phyloP scores from a whole-genome alignment of 2,888 invertebrate genomes.

The Aspidapion aeneum region DNA sequence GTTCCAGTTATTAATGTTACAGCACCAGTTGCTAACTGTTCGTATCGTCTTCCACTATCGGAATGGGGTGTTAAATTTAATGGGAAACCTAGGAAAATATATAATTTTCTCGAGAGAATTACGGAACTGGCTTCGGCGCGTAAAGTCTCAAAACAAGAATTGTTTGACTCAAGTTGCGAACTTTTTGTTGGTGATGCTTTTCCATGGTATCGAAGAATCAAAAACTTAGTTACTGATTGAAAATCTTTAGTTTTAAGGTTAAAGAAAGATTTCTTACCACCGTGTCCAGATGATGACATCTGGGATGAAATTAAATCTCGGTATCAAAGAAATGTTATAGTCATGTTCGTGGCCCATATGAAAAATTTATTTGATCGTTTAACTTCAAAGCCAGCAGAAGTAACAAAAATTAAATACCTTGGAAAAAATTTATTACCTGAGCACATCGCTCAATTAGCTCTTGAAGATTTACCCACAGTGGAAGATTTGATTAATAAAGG shows the following conservation, averaged over 20 bases:
- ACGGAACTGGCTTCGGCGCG: slow-evolving; percentile 12
- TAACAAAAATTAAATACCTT: not conserved
- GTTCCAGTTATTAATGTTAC: not conserved
- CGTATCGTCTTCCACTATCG: slow-evolving; percentile 1
- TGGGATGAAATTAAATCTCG: not conserved
- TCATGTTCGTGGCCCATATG: not conserved
- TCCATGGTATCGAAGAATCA: not conserved
- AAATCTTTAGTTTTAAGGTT: not conserved
- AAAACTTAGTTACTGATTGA: not conserved
- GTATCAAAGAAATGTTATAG: not conserved
- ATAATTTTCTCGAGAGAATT: slow-evolving; percentile 16
- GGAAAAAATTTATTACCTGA: not conserved
- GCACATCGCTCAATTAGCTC: not conserved
- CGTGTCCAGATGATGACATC: not conserved
- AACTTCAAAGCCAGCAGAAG: not conserved
- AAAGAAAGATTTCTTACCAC: not conserved
- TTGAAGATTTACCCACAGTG: not conserved
- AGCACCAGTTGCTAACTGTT: slow-evolving; percentile 1
- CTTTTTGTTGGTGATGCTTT: slow-evolving; percentile 3
- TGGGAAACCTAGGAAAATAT: slow-evolving; percentile 9
- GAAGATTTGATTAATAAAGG: not conserved
- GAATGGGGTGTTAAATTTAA: slow-evolving; percentile 13
- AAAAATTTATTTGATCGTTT: not conserved
- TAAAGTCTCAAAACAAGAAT: slow-evolving; percentile 7
- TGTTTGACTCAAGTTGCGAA: slow-evolving; percentile 10